Evolutionary conservation across 1,140 invertebrate genomes (phyloP), one percentile per base, ranked within the genome.

Genomic region (Meloidogyne floridensis): DNA sequence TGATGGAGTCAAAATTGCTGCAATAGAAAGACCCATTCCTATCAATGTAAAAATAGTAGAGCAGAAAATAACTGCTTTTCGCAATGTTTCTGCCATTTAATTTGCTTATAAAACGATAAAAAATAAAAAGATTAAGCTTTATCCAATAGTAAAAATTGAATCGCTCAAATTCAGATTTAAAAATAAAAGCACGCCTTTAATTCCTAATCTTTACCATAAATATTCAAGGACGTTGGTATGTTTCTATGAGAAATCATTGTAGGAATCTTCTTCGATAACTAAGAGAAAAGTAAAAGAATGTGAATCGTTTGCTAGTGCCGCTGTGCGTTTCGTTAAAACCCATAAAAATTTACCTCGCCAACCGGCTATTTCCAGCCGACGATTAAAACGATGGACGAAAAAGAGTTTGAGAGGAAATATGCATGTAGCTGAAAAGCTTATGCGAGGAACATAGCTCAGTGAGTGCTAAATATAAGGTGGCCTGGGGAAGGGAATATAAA

Each of bases 1-100:
- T 20, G 77, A 81, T 13, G 88, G 89, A 8, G 84, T 89, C n/a
- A 89, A 69, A 75, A 89, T 89, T 7, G 88, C 88, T 11, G 83
- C 87, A 59, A 89, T 90, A 18, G 87, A 88, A 15, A 90, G 81
- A 15, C 87, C 87, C 72, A 90, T 87, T 54, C 86, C 88, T 43
- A 90, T 89, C 10, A 90, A 51, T 3, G 86, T 87, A 53, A 89
- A 79, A 13, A 87, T 77, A 4, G 87, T 59, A 10, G 88, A 77
- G 15, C 78, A 82, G 20, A 81, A 79, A 9, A 89, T 82, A 20
- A 86, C 83, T 32, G 81, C 81, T 75, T 90, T 90, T 43, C 87
- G 81, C 3, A 81, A 82, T 13, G 86, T 59, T 18, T 89, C 87
- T 43, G 85, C 32, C 85, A 86, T 86, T 32, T 8, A 51, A 42